Base-by-base conservation (phyloP, 1,140 invertebrate species). In the Heterodera carotae region DNA sequence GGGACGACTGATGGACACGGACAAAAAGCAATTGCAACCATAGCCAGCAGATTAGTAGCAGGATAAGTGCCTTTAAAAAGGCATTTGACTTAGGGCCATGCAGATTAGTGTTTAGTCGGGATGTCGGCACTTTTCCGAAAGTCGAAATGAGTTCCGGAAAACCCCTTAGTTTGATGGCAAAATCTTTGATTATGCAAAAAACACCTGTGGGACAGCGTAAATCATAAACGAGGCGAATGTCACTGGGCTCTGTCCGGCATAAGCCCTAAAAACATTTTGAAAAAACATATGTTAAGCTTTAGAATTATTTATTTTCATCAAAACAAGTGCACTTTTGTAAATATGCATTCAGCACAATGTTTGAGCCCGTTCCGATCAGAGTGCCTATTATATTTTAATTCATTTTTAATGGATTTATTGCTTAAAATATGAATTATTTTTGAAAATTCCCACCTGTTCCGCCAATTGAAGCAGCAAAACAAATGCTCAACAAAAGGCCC, bases 311-410 rank as follows among this genome's bases (percentile, higher is more conserved):
- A 53, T 34, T 29, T 75, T 18, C 48, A 31, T 59, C 18, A 76
- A 33, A 0, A 43, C 29, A 27, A n/a, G n/a, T n/a, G n/a, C n/a
- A 78, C 74, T 66, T 60, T 67, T 67, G 34, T 8, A 76, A 43
- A 43, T 76, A 91, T 18, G 92, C 92, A 86, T 93, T 93, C 78
- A 94, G 92, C 0, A 94, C 93, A 15, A 95, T 90, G 89, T 96
- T 96, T 31, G 94, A 94, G 6, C 92, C 93, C 0, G 94, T 94
- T 5, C 94, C 94, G 2, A 94, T 94, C 2, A 96, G 88, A 1
- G 93, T 94, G 0, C 93, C 70, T 72, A 36, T n/a, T n/a, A 34
- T n/a, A 39, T 39, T 39, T 39, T 10, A 39, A 39, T 6, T 39
- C 4, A 39, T 6, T 39, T 6, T 6, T 39, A 39, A 39, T 39